Evolutionary conservation across 2,888 invertebrate genomes (phyloP).

Genomic region (Anthophora plumipes): DNA sequence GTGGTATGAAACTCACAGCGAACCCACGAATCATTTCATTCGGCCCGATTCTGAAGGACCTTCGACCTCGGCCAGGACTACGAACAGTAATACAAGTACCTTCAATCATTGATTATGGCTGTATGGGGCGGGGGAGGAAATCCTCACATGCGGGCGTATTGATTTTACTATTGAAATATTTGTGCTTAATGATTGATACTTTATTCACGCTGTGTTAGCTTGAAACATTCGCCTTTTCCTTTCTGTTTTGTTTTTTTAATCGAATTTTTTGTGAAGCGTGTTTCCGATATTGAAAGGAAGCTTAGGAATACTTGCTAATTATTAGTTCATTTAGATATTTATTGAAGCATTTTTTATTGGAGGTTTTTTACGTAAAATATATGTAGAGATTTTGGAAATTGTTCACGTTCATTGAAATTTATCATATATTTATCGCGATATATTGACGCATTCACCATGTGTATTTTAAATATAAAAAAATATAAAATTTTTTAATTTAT

Average conservation of each 20-base stretch:
- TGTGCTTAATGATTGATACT: constrained; percentile 15
- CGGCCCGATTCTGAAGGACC: constrained; percentile 53
- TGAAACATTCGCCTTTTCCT: background rate
- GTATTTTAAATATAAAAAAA: too few species aligned
- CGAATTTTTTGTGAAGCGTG: too few species aligned
- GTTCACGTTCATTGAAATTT: too few species aligned
- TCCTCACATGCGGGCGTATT: constrained; percentile 28
- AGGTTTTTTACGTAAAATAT: too few species aligned
- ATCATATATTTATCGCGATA: too few species aligned
- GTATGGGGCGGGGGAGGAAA: background rate
- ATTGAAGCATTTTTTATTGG: too few species aligned
- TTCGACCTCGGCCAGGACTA: constrained; percentile 52
- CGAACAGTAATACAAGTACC: constrained; percentile 47
- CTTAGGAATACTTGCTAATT: too few species aligned
- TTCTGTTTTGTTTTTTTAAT: background rate
- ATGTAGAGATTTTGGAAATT: too few species aligned
- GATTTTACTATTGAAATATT: constrained; percentile 8
- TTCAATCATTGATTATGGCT: constrained; percentile 47
- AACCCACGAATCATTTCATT: constrained; percentile 45
- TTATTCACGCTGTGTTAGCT: background rate
- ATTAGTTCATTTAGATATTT: too few species aligned
- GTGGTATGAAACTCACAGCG: constrained; percentile 43
- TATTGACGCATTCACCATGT: too few species aligned
- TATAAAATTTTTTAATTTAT: too few species aligned
- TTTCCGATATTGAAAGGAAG: too few species aligned